phyloP scores from a whole-genome alignment of 1,140 invertebrate genomes.

The Sminthurinus signatus region DNA sequence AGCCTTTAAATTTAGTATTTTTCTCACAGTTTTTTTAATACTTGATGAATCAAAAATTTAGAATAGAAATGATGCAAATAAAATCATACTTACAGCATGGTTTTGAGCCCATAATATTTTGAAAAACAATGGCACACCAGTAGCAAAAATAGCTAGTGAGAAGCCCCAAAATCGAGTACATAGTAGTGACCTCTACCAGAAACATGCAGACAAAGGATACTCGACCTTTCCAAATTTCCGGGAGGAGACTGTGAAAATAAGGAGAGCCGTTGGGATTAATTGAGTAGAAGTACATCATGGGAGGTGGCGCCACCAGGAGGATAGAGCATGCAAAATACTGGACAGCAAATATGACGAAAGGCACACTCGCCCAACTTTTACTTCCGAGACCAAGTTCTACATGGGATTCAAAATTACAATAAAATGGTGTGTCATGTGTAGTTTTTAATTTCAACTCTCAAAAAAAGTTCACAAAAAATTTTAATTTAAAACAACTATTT shows the following conservation, averaged over 20 bases:
- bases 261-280: background rate
- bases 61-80: too few species aligned
- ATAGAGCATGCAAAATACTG: background rate
- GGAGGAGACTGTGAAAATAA: background rate
- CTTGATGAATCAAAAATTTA: background rate
- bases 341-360: background rate
- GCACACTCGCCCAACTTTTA: background rate
- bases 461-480: too few species aligned
- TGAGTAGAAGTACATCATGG: background rate
- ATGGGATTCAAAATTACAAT: too few species aligned
- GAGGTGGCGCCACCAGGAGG: background rate
- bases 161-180: background rate
- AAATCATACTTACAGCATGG: background rate
- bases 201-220: background rate
- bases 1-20: background rate
- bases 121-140: background rate
- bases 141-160: background rate
- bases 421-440: too few species aligned
- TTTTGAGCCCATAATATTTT: background rate
- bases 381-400: background rate
- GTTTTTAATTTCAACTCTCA: too few species aligned
- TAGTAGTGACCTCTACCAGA: background rate
- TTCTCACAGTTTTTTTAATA: background rate
- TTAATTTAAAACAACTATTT: too few species aligned
- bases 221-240: background rate